These are phyloP conservation scores for Drosophila paulistorum DNA, from an alignment of 1,140 invertebrate species.

Conservation along the genomic window DNA sequence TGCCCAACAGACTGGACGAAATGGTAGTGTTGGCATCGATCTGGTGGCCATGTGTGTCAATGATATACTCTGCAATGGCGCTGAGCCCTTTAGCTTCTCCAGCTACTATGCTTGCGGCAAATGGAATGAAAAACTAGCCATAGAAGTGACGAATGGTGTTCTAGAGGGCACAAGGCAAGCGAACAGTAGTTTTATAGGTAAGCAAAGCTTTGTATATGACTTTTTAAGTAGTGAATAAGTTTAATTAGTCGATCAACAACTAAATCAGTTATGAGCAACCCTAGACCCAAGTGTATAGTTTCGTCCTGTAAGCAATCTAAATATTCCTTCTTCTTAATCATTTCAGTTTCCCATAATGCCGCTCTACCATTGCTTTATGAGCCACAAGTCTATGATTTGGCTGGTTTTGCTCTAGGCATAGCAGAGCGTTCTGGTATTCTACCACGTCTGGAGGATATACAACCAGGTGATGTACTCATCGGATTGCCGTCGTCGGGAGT, in stretches of 20 bases:
- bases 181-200: constrained; percentile 94
- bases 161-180: constrained; percentile 92
- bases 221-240: too few relatives aligned
- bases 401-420: constrained; percentile 97
- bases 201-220: constrained; percentile 27
- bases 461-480: constrained; percentile 92
- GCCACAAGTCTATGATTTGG: constrained; percentile 95
- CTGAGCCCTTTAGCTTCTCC: constrained; percentile 96
- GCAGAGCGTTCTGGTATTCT: constrained; percentile 91
- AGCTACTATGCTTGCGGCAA: constrained; percentile 97
- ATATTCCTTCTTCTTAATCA: neutral
- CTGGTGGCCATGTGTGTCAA: constrained; percentile 99
- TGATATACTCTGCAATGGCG: constrained; percentile 97
- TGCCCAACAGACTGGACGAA: constrained; percentile 90
- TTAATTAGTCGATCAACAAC: too few relatives aligned
- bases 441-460: constrained; percentile 89
- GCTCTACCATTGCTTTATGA: constrained; percentile 98
- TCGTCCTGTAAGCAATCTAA: too few relatives aligned
- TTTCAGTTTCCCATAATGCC: constrained; percentile 94
- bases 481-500: constrained; percentile 94
- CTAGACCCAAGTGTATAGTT: too few relatives aligned
- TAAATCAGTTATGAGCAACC: too few relatives aligned
- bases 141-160: constrained; percentile 91
- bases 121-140: constrained; percentile 89
- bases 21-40: constrained; percentile 95